Evolutionary conservation across 1,140 invertebrate genomes (phyloP), one percentile per base, ranked within the genome.

Genomic region (Calephelis virginiensis): DNA sequence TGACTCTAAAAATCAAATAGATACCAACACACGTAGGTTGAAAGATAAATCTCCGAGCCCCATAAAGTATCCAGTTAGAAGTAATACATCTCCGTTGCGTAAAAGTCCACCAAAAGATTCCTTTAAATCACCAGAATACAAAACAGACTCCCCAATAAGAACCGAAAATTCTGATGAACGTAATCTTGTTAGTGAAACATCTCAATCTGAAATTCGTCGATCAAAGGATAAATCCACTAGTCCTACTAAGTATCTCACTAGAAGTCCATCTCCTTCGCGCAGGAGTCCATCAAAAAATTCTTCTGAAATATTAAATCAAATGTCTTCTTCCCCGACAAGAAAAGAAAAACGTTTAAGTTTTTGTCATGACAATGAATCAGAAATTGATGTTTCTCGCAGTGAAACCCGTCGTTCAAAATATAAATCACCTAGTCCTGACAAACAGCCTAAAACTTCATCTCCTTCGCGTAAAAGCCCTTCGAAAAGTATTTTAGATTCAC

Each of bases 351-450:
- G 0, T 12, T 17, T 12, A 62, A 28, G 10, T 47, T 6, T 10
- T 45, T 43, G 11, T 62, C 13, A 14, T 45, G 1, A 14, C 6
- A 47, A 47, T 17, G 45, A 62, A 5, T 11, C 13, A 17, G 14
- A 14, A 13, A 12, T 11, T 9, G 11, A 28, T 17, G 11, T 13
- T 17, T 53, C 50, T 7, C 13, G 40, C 40, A 43, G 40, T 9
- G 40, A 43, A 43, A 43, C 40, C 1, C 40, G 40, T 43, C 40
- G 56, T 40, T n/a, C 13, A 64, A 67, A 47, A 59, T 11, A 13
- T 17, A 71, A 68, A 38, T 66, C 69, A 56, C 50, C 49, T 46
- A 74, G 53, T 63, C 69, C 72, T 45, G 46, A 66, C 28, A 76
- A 76, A 62, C 10, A 17, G 28, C 45, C 43, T 17, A 47, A 7